A percentile compares a stretch with the other conserved stretches of the same genome.
phyloP scores from a whole-genome alignment of 2,113 vertebrate genomes.

The Ceratotherium simum region DNA sequence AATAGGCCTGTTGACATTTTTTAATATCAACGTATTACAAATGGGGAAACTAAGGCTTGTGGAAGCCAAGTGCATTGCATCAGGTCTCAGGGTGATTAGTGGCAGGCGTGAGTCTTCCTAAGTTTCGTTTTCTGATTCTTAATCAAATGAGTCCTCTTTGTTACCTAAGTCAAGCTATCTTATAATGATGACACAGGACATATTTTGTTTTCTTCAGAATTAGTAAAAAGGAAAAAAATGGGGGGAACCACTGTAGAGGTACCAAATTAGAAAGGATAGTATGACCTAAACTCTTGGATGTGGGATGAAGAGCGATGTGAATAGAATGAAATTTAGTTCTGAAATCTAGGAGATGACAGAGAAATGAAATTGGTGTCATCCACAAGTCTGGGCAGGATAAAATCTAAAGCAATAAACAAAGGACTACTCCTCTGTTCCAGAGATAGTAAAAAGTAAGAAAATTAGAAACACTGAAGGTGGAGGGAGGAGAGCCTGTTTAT shows the following conservation, averaged over 20 bases:
- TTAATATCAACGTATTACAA: background rate
- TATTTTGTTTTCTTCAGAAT: background rate
- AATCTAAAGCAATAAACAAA: background rate
- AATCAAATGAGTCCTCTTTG: background rate
- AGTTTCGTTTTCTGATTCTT: slow-evolving; percentile 27
- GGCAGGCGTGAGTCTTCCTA: background rate
- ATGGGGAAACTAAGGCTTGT: background rate
- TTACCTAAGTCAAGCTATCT: background rate
- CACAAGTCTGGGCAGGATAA: background rate
- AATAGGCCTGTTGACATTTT: background rate
- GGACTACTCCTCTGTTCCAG: background rate
- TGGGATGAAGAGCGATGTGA: background rate
- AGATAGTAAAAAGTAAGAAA: background rate
- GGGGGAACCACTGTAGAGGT: fast-evolving
- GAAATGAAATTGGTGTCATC: background rate
- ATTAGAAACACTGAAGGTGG: background rate
- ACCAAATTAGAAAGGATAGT: background rate
- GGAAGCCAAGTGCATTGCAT: fast-evolving
- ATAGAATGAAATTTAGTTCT: background rate
- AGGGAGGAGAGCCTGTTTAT: background rate
- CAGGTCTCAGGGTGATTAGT: background rate
- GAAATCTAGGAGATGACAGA: background rate
- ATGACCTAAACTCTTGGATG: background rate
- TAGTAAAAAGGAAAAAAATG: background rate
- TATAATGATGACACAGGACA: background rate